These are phyloP conservation scores for Drosophila emarginata DNA, from an alignment of 2,888 invertebrate species.

Conservation along the genomic window DNA sequence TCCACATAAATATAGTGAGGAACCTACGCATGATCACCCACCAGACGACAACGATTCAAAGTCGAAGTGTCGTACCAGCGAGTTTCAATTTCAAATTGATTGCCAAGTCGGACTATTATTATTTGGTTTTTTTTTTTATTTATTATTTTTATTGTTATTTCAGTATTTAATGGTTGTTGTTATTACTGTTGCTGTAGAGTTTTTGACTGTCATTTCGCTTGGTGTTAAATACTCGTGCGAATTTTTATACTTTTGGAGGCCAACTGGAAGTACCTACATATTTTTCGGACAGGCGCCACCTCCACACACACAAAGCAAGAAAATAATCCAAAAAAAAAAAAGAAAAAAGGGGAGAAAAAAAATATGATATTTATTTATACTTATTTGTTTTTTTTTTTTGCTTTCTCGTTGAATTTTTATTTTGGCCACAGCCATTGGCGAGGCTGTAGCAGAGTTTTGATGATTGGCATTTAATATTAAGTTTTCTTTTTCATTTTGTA, in stretches of 20 bases:
- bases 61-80: slow-evolving; percentile 25
- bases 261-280: slow-evolving; percentile 34
- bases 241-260: slow-evolving; percentile 67
- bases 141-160: slow-evolving; percentile 41
- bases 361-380: slow-evolving; percentile 22
- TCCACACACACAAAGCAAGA: slow-evolving; percentile 48
- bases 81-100: slow-evolving; percentile 77
- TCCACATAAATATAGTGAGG: slow-evolving; percentile 21
- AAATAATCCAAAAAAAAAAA: slow-evolving; percentile 35
- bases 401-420: slow-evolving; percentile 46
- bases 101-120: slow-evolving; percentile 59
- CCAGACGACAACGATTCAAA: slow-evolving; percentile 48
- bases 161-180: slow-evolving; percentile 41
- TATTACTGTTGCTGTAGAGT: background rate
- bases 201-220: slow-evolving; percentile 44
- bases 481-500: slow-evolving; percentile 25
- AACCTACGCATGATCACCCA: slow-evolving; percentile 64
- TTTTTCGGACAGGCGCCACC: slow-evolving; percentile 60
- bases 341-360: background rate
- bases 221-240: slow-evolving; percentile 75
- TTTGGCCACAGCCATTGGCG: slow-evolving; percentile 56
- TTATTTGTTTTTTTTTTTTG: slow-evolving; percentile 60
- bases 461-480: slow-evolving; percentile 37
- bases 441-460: slow-evolving; percentile 54
- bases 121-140: slow-evolving; percentile 31